Conservation (phyloP, 2,888 invertebrate species). For the Cephus nigrinus region DNA sequence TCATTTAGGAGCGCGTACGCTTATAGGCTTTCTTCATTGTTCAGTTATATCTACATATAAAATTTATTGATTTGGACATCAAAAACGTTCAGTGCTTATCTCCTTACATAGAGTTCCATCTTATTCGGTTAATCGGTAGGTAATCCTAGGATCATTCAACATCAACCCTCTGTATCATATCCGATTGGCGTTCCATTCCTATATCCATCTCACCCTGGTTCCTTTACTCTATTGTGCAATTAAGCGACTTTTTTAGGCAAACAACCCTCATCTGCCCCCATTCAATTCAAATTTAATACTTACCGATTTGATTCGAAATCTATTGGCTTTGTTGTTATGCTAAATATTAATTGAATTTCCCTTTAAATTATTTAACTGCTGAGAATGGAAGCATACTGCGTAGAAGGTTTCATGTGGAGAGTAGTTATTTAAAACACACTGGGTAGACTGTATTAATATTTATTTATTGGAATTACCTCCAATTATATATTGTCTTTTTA, state of each 20-base stretch:
- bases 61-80: neutral
- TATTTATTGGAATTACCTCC: conserved; percentile 3
- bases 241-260: neutral
- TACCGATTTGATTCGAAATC: neutral
- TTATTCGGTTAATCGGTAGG: neutral
- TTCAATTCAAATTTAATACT: neutral
- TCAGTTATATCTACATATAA: neutral
- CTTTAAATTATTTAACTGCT: neutral
- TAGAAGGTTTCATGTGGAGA: neutral
- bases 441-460: neutral
- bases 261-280: no score
- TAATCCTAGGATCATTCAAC: neutral
- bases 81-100: neutral
- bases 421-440: neutral
- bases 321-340: neutral
- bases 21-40: neutral
- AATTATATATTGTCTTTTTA: conserved; percentile 73
- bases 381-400: neutral
- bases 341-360: neutral
- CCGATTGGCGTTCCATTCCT: neutral
- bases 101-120: neutral
- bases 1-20: neutral
- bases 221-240: neutral
- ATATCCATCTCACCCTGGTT: neutral
- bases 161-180: neutral